Evolutionary conservation across 2,888 invertebrate genomes (phyloP), one percentile per base, ranked within the genome.

Genomic region (Andrena haemorrhoa): DNA sequence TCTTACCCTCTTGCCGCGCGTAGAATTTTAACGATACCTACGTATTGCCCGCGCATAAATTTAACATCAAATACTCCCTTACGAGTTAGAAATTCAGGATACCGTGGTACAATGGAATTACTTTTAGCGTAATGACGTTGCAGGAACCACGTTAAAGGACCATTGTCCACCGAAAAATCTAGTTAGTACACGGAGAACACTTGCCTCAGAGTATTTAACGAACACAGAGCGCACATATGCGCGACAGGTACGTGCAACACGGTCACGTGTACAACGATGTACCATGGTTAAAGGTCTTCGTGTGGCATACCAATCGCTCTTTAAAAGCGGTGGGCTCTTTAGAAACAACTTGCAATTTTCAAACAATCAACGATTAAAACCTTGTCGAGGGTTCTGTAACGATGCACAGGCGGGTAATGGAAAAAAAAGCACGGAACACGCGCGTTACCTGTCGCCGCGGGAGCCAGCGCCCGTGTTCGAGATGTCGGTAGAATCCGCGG

Each of bases 401-500:
- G 58, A 31, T 23, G 35, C 29, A 20, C 23, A 4, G n/a, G 53
- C 56, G 74, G 51, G 41, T 31, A 53, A 29, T 41, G 29, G 49
- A 20, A 53, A 23, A n/a, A 10, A 26, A 53, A 47, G 68, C 58
- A 41, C 23, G 56, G 23, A 26, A 49, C 69, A 69, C 66, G 26
- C 63, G 71, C 69, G 61, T 92, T 92, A 93, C 93, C 93, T 92
- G 87, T 92, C 93, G 83, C 89, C 87, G 74, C 92, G 90, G 85
- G 90, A 84, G 77, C 88, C 83, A 75, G 82, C 58, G 79, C 75
- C 86, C 51, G 90, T 83, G 81, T 90, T 91, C 82, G 87, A 84
- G 87, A 91, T 89, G 87, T 92, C 94, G 88, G 93, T 93, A 88
- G 93, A 89, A 90, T 94, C 94, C 90, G 94, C 92, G 89, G 93